Evolutionary conservation across 2,797 vertebrate species (phyloP).

Genomic region (Pachyuromys duprasi): DNA sequence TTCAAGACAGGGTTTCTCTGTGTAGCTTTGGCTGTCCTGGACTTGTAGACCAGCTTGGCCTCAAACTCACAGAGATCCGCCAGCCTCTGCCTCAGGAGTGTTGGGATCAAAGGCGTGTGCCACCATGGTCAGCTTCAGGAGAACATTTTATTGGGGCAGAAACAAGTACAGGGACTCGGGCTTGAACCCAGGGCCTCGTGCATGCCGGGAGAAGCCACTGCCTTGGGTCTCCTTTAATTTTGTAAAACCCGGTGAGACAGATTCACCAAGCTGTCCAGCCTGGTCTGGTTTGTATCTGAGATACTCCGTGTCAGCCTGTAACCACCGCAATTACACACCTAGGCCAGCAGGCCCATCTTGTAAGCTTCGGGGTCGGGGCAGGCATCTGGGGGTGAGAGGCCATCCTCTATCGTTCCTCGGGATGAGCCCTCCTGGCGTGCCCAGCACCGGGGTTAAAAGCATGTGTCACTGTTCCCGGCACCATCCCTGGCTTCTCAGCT

Average conservation of each 20-base stretch:
- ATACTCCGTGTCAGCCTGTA: neutral
- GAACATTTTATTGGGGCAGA: neutral
- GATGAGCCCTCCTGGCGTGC: neutral
- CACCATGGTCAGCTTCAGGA: no score
- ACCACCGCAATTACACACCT: neutral
- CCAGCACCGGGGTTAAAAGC: neutral
- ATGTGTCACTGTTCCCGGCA: no score
- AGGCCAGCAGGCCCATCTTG: neutral
- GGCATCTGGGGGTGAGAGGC: neutral
- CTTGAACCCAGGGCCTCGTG: neutral
- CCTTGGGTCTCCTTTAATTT: no score
- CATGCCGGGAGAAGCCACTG: neutral
- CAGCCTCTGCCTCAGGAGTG: no score
- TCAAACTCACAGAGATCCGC: no score
- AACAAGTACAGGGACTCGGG: neutral
- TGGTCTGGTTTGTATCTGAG: neutral
- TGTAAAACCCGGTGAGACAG: neutral
- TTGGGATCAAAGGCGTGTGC: no score
- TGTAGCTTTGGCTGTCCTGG: no score
- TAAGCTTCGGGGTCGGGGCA: neutral
- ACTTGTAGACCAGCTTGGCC: no score
- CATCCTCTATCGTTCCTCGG: neutral
- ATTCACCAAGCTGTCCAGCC: neutral
- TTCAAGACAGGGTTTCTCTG: no score
- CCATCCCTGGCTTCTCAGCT: neutral